phyloP scores from a whole-genome alignment of 2,113 vertebrate species.

The Addax nasomaculatus region DNA sequence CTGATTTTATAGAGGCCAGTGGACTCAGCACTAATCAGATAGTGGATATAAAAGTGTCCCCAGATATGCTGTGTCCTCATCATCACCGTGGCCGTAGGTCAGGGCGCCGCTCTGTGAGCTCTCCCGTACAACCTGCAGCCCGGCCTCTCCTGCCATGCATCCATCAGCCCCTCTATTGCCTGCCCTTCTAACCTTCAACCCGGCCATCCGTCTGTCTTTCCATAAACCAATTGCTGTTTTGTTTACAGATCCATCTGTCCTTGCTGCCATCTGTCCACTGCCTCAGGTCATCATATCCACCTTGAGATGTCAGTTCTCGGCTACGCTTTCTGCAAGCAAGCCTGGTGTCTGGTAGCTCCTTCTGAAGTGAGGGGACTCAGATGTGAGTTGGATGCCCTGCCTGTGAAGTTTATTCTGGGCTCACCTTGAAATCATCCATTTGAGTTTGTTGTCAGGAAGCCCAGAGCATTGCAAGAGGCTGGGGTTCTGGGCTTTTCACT shows the following conservation, averaged over 20 bases:
- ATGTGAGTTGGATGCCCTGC: neutral
- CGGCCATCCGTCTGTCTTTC: neutral
- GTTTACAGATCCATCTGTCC: neutral
- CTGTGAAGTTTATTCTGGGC: neutral
- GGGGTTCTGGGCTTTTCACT: neutral
- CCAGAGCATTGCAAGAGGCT: accelerated
- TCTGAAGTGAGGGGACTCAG: neutral
- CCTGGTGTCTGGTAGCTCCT: neutral
- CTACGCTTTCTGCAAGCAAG: accelerated
- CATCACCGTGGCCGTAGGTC: accelerated
- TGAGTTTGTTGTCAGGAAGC: neutral
- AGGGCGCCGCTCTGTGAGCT: accelerated
- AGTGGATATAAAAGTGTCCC: accelerated
- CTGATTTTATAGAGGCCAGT: neutral
- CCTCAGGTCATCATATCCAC: neutral
- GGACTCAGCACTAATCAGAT: neutral
- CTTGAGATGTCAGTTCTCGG: accelerated
- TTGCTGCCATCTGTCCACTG: neutral
- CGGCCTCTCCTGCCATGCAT: accelerated
- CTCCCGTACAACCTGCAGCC: neutral
- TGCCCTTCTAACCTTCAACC: neutral
- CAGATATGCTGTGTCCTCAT: accelerated
- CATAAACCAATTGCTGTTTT: neutral
- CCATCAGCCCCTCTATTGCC: accelerated
- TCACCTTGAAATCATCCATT: neutral